Evolutionary conservation across 2,113 vertebrate species (phyloP), one percentile per base, ranked within the genome.

Genomic region (Datnioides undecimradiatus): DNA sequence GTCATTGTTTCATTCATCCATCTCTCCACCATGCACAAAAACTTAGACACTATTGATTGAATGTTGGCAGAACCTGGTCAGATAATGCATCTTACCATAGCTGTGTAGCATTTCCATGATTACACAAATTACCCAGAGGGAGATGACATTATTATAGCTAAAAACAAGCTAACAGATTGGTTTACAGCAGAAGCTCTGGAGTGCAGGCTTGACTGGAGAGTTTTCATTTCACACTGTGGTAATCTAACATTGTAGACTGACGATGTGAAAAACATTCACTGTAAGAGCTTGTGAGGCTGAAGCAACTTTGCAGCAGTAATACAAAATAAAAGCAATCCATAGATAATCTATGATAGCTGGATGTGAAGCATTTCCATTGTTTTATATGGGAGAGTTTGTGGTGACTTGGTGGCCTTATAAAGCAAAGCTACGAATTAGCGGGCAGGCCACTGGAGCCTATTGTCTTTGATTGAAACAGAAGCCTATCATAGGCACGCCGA

Each of bases 351-450:
- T 51, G 65, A 60, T 34, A 17, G 52, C 40, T 62, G 40, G 57
- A 70, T 75, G 59, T 48, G 59, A 19, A 64, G 66, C 57, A 25
- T 40, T 5, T 25, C 66, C 29, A 58, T 70, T 77, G 83, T 87
- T 71, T 84, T 51, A 59, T 36, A 3, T 27, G 54, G 63, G 34
- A 79, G 71, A 74, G 43, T 43, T 59, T 87, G 84, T 23, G 84
- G 87, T 80, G 81, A 65, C 87, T 83, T 48, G 46, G 65, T 60
- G 80, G 85, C 76, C 81, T 74, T 76, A 79, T 87, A 86, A 85
- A 91, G 62, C 21, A 2, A 79, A 84, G 74, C 87, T 88, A 78
- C 68, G 69, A 86, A 82, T 90, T 90, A 91, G 82, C 12, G 59
- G 88, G 55, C 54, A 45, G 77, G 65, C 76, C 59, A 8, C 76